Conservation (phyloP, 2,113 vertebrate genomes). For the Columbina picui region DNA sequence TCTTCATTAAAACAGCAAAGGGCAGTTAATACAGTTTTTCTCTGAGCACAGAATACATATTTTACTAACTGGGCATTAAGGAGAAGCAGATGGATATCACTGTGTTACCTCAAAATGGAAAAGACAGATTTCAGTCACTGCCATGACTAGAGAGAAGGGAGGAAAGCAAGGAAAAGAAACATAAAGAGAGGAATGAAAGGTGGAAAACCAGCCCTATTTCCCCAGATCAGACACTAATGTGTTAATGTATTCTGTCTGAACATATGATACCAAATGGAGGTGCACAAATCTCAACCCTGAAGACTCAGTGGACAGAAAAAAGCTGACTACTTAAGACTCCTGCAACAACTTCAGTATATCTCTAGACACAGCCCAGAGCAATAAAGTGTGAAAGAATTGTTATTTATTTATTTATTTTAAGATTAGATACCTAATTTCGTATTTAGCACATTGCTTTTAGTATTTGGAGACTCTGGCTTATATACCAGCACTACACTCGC, state of each 20-base stretch:
- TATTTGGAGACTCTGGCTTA: background rate
- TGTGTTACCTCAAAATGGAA: background rate
- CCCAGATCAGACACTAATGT: background rate
- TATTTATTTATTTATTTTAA: constrained; percentile 14
- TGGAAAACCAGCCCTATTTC: background rate
- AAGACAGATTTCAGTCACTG: background rate
- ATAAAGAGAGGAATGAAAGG: background rate
- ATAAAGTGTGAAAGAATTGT: background rate
- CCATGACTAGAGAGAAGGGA: background rate
- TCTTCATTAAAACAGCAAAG: background rate
- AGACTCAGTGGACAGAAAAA: constrained; percentile 35
- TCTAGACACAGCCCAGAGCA: constrained; percentile 50
- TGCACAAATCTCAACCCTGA: constrained; percentile 2
- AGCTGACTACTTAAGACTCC: constrained; percentile 22
- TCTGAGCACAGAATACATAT: background rate
- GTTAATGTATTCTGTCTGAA: constrained; percentile 55
- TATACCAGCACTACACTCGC: background rate
- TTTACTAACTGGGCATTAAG: background rate
- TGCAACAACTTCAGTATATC: constrained; percentile 10
- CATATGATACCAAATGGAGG: constrained; percentile 22
- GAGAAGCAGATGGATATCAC: background rate
- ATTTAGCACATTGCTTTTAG: constrained; percentile 16
- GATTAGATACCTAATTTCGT: background rate
- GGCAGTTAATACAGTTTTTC: background rate
- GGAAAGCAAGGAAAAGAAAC: background rate